Conservation (phyloP, 2,797 vertebrate species). For the Philypnodon macrostomus region DNA sequence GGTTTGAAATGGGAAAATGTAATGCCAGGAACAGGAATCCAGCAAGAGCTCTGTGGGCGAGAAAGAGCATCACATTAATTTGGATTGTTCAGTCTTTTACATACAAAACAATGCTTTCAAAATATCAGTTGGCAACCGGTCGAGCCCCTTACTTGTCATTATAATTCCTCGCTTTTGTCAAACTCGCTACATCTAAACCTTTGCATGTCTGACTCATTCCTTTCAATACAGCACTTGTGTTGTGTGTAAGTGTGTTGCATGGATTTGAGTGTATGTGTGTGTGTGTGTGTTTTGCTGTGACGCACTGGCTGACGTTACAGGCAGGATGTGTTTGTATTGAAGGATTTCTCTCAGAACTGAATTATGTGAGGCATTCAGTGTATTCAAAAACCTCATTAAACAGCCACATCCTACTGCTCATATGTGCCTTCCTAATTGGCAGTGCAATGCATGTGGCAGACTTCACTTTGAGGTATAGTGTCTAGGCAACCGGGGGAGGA, state of each 20-base stretch:
- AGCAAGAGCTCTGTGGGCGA: conserved; percentile 15
- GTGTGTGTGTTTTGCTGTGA: conserved; percentile 51
- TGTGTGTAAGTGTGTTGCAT: conserved; percentile 7
- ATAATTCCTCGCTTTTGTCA: conserved; percentile 8
- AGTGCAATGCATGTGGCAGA: conserved; percentile 4
- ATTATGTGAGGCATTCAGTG: conserved; percentile 6
- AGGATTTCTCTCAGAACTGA: conserved; percentile 36
- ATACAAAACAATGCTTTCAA: conserved; percentile 1
- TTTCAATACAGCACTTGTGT: conserved; percentile 3
- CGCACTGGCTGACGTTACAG: conserved; percentile 65
- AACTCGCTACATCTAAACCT: conserved; percentile 20
- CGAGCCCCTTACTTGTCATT: background rate
- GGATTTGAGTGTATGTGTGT: conserved; percentile 16
- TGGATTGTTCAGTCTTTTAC: conserved; percentile 11
- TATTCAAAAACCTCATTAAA: conserved; percentile 5
- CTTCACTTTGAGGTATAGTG: conserved; percentile 15
- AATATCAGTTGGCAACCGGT: background rate
- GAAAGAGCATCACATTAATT: conserved; percentile 12
- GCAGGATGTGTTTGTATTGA: conserved; percentile 52
- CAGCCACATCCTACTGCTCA: background rate
- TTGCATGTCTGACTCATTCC: conserved; percentile 47
- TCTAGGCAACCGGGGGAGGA: conserved; percentile 37
- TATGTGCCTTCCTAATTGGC: conserved; percentile 26
- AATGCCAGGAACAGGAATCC: conserved; percentile 34
- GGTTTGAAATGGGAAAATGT: conserved; percentile 52